These are phyloP conservation scores for Pristis pectinata DNA, from an alignment of 2,797 vertebrate genomes.

Conservation along the genomic window DNA sequence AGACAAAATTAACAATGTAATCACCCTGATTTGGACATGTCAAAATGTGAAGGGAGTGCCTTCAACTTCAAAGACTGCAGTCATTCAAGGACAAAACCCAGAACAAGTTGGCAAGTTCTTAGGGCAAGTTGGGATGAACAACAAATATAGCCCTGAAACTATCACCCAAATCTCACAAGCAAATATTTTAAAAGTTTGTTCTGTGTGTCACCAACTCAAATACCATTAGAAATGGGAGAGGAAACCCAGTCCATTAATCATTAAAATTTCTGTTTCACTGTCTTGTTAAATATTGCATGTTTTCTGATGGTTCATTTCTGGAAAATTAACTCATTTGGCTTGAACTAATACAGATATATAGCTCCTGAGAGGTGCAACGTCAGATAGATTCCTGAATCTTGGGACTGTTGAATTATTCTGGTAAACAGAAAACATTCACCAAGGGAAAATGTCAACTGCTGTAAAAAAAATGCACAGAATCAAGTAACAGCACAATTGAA, in stretches of 20 bases:
- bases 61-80: no score
- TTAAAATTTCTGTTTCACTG: background rate
- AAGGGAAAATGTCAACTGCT: background rate
- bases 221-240: background rate
- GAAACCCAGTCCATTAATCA: background rate
- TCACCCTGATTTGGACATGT: no score
- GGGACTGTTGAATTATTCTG: background rate
- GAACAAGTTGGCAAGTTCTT: background rate
- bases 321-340: background rate
- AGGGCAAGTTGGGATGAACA: background rate
- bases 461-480: background rate
- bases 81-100: background rate
- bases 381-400: background rate
- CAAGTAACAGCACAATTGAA: background rate
- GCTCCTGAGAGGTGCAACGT: background rate
- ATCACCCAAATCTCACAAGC: background rate
- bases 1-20: no score
- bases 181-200: no score
- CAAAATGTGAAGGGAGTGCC: no score
- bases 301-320: background rate
- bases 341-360: background rate
- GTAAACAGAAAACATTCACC: background rate
- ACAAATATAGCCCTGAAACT: background rate
- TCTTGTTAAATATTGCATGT: background rate
- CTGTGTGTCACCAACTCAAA: background rate